phyloP scores from a whole-genome alignment of 2,888 invertebrate species.

The Hydriomena furcata region DNA sequence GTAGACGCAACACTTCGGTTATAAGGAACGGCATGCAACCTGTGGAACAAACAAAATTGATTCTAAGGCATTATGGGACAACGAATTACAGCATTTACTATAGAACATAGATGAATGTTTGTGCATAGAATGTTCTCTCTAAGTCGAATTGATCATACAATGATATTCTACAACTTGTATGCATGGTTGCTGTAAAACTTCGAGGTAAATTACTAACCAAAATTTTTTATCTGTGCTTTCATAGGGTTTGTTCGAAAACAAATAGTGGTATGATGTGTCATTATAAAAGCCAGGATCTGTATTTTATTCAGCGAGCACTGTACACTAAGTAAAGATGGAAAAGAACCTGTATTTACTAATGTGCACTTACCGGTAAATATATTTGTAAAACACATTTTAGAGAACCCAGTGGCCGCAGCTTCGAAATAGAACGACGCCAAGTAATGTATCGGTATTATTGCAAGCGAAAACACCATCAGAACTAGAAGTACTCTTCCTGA shows the following conservation, averaged over 20 bases:
- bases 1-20: slow-evolving; percentile 86
- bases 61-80: slow-evolving; percentile 13
- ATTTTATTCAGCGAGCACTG: not conserved
- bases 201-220: too few relatives aligned
- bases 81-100: not conserved
- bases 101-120: not conserved
- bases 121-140: too few relatives aligned
- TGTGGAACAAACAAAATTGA: slow-evolving; percentile 54
- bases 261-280: too few relatives aligned
- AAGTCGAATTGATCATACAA: too few relatives aligned
- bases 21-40: slow-evolving; percentile 89
- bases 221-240: too few relatives aligned
- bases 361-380: slow-evolving; percentile 78
- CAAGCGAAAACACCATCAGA: slow-evolving; percentile 86
- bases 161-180: too few relatives aligned
- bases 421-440: slow-evolving; percentile 87
- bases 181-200: too few relatives aligned
- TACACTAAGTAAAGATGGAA: too few relatives aligned
- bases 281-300: too few relatives aligned
- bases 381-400: slow-evolving; percentile 89
- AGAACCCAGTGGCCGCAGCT: slow-evolving; percentile 90
- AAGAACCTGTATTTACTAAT: too few relatives aligned
- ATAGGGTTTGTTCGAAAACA: too few relatives aligned
- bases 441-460: slow-evolving; percentile 89
- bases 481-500: slow-evolving; percentile 85